phyloP scores from a whole-genome alignment of 2,888 invertebrate genomes.

The Stenodema calcarata region DNA sequence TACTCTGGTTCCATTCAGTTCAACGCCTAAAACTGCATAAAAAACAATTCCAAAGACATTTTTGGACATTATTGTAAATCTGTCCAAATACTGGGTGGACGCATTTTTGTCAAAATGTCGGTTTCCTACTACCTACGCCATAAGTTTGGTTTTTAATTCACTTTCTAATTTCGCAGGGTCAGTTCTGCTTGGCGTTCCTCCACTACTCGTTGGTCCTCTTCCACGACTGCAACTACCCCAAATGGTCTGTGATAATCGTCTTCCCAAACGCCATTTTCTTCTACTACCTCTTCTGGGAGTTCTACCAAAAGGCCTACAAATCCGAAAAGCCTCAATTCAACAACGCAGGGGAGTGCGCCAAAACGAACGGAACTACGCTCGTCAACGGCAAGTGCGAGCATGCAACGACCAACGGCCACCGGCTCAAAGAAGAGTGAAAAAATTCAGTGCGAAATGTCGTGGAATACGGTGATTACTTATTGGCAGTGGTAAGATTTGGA shows the following conservation, averaged over 20 bases:
- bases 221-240: slow-evolving; percentile 59
- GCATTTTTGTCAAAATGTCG: no score
- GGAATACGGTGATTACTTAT: no score
- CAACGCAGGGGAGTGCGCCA: not conserved
- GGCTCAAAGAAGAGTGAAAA: not conserved
- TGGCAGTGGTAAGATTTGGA: no score
- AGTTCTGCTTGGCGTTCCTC: slow-evolving; percentile 59
- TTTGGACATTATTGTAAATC: no score
- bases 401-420: not conserved
- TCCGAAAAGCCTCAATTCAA: not conserved
- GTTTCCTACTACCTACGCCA: no score
- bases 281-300: slow-evolving; percentile 65
- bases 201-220: slow-evolving; percentile 59
- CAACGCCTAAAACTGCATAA: no score
- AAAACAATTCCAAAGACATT: no score
- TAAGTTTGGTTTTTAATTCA: no score
- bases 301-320: slow-evolving; percentile 64
- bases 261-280: slow-evolving; percentile 62
- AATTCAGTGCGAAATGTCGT: no score
- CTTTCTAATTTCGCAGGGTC: slow-evolving; percentile 58
- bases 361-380: not conserved
- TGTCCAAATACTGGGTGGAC: no score
- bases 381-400: not conserved
- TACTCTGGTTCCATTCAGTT: no score
- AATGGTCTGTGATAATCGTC: slow-evolving; percentile 58